phyloP scores from a whole-genome alignment of 35 echinoderm and acorn worm species.

The Lytechinus variegatus region DNA sequence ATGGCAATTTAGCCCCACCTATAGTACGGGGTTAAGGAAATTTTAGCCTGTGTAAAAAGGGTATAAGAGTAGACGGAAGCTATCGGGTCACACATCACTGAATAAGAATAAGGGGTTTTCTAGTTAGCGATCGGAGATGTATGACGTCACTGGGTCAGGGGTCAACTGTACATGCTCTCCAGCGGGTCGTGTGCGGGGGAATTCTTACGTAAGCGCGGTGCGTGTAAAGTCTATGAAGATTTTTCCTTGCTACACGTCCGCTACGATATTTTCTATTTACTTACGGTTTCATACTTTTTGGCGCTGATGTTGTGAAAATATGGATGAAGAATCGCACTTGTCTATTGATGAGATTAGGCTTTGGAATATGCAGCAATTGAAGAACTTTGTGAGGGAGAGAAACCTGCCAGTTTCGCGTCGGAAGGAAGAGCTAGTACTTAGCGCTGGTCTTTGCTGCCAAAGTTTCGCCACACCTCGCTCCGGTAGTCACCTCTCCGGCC shows the following conservation, averaged over 20 bases:
- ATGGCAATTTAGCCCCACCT: too few relatives aligned
- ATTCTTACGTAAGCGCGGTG: too few relatives aligned
- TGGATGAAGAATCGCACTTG: neutral
- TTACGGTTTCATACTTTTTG: neutral
- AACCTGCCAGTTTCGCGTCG: too few relatives aligned
- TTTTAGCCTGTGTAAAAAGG: too few relatives aligned
- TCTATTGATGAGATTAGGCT: conserved; percentile 39
- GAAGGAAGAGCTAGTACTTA: too few relatives aligned
- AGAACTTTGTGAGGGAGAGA: too few relatives aligned
- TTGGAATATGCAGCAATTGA: neutral
- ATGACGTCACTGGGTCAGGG: conserved; percentile 18
- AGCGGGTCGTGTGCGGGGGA: too few relatives aligned
- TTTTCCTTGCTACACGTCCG: neutral
- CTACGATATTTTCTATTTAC: neutral
- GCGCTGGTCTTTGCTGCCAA: too few relatives aligned
- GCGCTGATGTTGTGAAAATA: neutral
- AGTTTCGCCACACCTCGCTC: conserved; percentile 21
- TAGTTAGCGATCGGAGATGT: conserved; percentile 1
- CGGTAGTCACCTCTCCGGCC: conserved; percentile 17
- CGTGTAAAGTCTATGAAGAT: neutral
- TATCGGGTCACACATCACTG: too few relatives aligned
- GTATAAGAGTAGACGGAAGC: too few relatives aligned
- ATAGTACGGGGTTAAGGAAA: too few relatives aligned
- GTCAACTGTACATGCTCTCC: conserved; percentile 11
- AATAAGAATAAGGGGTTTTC: too few relatives aligned